Percentiles rank a stretch among this genome's conserved stretches.
phyloP scores from a whole-genome alignment of 2,797 vertebrate genomes.

The Xiphorhynchus erythropygius region DNA sequence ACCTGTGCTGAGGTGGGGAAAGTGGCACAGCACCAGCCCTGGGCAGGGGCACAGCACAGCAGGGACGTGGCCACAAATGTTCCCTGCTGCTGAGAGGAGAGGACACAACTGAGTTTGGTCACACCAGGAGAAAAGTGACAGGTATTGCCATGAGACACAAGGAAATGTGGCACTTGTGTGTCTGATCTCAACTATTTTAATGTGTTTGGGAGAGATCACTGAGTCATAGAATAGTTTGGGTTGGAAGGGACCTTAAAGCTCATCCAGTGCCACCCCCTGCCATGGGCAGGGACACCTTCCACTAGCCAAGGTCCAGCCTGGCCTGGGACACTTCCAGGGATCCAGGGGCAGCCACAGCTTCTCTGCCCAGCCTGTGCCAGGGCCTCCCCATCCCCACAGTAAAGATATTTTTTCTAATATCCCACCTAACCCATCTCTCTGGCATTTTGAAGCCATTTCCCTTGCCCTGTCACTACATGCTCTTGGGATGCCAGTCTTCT shows the following conservation, averaged over 20 bases:
- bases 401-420: background rate
- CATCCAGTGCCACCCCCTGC: fast-evolving
- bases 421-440: background rate
- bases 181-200: background rate
- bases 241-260: no score
- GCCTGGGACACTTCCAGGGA: background rate
- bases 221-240: background rate
- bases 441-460: background rate
- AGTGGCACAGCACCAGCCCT: background rate
- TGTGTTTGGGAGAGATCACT: background rate
- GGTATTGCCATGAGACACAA: fast-evolving
- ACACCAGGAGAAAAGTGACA: background rate
- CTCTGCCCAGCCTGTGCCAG: background rate
- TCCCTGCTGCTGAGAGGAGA: background rate
- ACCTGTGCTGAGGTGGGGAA: background rate
- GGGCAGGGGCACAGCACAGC: background rate
- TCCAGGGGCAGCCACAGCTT: background rate
- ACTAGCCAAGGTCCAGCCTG: background rate
- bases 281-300: background rate
- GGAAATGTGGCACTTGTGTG: background rate
- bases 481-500: background rate
- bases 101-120: background rate
- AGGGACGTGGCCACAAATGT: fast-evolving
- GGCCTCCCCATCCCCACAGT: fast-evolving
- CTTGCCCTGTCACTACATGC: background rate